Evolutionary conservation across 2,888 invertebrate species (phyloP).

Genomic region (Rhabditophanes sp.): DNA sequence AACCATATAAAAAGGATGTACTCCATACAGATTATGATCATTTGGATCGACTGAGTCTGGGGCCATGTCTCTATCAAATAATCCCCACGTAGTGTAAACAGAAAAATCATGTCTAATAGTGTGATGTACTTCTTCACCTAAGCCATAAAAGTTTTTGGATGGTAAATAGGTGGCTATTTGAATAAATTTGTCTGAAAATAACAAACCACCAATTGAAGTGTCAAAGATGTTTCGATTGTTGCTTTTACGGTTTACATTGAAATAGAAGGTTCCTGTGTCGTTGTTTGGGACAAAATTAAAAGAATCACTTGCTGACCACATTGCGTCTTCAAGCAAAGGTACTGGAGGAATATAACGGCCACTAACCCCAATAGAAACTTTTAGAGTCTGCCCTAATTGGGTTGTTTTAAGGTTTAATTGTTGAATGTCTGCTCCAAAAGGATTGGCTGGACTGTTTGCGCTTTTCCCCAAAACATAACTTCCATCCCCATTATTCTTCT

Average conservation of each 20-base stretch:
- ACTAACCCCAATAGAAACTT: conserved; percentile 10
- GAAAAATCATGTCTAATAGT: conserved; percentile 20
- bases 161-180: conserved; percentile 14
- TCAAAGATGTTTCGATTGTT: conserved; percentile 24
- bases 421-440: conserved; percentile 21
- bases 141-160: conserved; percentile 13
- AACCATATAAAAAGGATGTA: conserved; percentile 35
- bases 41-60: conserved; percentile 19
- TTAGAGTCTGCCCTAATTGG: conserved; percentile 18
- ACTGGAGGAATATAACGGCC: conserved; percentile 23
- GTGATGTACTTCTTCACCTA: conserved; percentile 13
- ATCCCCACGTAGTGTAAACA: conserved; percentile 27
- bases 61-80: conserved; percentile 28
- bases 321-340: conserved; percentile 12
- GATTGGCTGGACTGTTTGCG: no score
- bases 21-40: conserved; percentile 29
- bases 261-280: conserved; percentile 16
- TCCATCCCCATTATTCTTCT: conserved; percentile 4
- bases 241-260: conserved; percentile 17
- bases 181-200: conserved; percentile 14
- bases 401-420: conserved; percentile 13
- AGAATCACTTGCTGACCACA: no score
- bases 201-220: conserved; percentile 23
- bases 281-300: no score
- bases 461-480: no score